These are phyloP conservation scores for Siniperca chuatsi DNA, from an alignment of 2,113 vertebrate species.

Conservation along the genomic window DNA sequence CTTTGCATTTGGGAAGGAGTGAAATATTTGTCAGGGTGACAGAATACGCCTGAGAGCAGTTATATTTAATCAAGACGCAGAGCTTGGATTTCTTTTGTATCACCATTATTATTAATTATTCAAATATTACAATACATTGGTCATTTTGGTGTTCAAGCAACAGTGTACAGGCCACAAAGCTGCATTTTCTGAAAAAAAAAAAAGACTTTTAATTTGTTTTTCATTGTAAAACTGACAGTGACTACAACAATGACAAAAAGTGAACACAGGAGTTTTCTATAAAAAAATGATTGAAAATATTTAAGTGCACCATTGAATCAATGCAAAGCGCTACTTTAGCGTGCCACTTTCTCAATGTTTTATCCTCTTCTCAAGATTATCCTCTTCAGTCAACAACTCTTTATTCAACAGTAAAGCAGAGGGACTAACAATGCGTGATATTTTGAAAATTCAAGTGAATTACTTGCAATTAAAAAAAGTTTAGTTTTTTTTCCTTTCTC, in stretches of 20 bases:
- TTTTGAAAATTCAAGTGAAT: conserved; percentile 33
- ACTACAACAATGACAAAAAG: background rate
- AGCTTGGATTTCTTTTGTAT: conserved; percentile 24
- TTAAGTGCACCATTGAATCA: conserved; percentile 20
- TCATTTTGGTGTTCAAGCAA: conserved; percentile 12
- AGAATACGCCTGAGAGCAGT: conserved; percentile 73
- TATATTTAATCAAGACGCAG: conserved; percentile 81
- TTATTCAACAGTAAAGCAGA: conserved; percentile 21
- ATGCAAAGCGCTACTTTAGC: conserved; percentile 35
- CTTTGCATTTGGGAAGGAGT: conserved; percentile 82
- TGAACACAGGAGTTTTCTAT: conserved; percentile 19
- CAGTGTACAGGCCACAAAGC: background rate
- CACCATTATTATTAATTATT: background rate
- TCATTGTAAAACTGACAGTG: background rate
- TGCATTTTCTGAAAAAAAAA: background rate
- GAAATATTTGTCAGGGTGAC: conserved; percentile 87
- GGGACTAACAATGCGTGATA: background rate
- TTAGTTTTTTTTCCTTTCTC: background rate
- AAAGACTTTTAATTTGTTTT: background rate
- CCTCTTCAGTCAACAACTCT: conserved; percentile 53
- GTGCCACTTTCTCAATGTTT: conserved; percentile 14
- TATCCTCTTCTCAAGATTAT: conserved; percentile 46
- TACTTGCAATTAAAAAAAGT: background rate
- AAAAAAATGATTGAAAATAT: conserved; percentile 43
- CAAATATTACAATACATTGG: conserved; percentile 5